These are phyloP conservation scores for Agriopis marginaria DNA, from an alignment of 2,888 invertebrate genomes.

Conservation along the genomic window DNA sequence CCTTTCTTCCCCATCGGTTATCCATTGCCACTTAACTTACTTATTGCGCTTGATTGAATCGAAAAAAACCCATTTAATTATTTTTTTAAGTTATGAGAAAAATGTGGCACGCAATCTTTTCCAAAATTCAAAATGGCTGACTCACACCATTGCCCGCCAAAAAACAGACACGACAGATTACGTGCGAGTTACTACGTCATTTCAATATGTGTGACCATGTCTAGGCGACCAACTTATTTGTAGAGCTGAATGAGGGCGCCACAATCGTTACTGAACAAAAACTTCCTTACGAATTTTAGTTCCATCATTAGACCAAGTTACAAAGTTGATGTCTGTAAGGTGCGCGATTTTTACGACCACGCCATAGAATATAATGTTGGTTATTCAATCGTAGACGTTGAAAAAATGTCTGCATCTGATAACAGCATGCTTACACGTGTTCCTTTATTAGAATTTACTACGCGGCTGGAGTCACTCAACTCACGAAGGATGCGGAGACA, in stretches of 20 bases:
- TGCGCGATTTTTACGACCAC: constrained; percentile 6
- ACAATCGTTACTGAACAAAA: not conserved
- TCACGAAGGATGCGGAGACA: not conserved
- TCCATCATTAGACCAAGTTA: not conserved
- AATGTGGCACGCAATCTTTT: not conserved
- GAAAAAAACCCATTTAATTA: too few species aligned
- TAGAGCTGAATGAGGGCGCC: not conserved
- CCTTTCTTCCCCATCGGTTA: too few species aligned
- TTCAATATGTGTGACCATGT: not conserved
- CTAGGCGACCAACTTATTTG: not conserved
- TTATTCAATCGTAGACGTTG: constrained; percentile 4
- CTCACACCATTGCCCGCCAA: not conserved
- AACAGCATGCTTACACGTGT: constrained; percentile 4
- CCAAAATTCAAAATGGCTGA: not conserved
- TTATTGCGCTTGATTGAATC: too few species aligned
- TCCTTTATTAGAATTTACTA: constrained; percentile 15
- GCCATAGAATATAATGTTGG: not conserved
- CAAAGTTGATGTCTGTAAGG: not conserved
- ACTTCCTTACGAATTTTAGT: not conserved
- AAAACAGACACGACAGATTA: not conserved
- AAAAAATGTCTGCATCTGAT: constrained; percentile 29
- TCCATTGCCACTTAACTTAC: too few species aligned
- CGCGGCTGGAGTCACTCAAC: not conserved
- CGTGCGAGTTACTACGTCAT: not conserved
- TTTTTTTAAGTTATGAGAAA: too few species aligned